A percentile compares a stretch with the other conserved stretches of the same genome.
phyloP scores from a whole-genome alignment of 2,888 invertebrate species.

The Patella pellucida region DNA sequence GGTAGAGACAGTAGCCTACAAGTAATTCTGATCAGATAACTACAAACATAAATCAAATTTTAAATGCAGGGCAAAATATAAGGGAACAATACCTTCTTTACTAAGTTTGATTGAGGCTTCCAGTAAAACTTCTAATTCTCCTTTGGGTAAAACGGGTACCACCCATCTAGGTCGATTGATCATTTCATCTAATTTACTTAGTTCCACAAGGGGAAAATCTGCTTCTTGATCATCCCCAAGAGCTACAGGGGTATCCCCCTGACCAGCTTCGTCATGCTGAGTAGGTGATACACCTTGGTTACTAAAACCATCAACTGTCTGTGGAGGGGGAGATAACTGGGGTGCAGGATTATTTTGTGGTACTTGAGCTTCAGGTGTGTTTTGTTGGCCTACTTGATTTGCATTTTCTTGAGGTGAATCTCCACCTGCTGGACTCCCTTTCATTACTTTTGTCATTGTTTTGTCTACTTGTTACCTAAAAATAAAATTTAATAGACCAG shows the following conservation, averaged over 20 bases:
- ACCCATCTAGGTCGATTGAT: slow-evolving; percentile 97
- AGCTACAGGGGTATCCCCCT: neutral
- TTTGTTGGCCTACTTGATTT: slow-evolving; percentile 23
- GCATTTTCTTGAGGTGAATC: slow-evolving; percentile 64
- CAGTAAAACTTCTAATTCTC: slow-evolving; percentile 92
- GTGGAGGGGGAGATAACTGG: slow-evolving; percentile 20
- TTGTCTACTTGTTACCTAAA: neutral
- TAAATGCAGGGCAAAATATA: slow-evolving; percentile 20
- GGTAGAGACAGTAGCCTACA: too few relatives aligned
- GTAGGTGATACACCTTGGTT: slow-evolving; percentile 21
- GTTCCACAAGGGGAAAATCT: slow-evolving; percentile 88
- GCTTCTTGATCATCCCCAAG: slow-evolving; percentile 62
- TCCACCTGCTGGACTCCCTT: slow-evolving; percentile 66
- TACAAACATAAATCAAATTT: too few relatives aligned
- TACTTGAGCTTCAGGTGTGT: slow-evolving; percentile 20
- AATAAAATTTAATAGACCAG: too few relatives aligned
- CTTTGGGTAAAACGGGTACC: slow-evolving; percentile 95
- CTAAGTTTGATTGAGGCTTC: slow-evolving; percentile 91
- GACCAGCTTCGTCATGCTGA: slow-evolving; percentile 14
- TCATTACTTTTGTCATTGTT: slow-evolving; percentile 69
- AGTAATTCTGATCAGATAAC: too few relatives aligned
- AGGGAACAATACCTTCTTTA: slow-evolving; percentile 78
- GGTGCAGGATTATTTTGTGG: slow-evolving; percentile 22
- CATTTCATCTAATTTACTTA: slow-evolving; percentile 93
- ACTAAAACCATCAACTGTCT: slow-evolving; percentile 13